Conservation (phyloP, 2,113 vertebrate genomes). For the Serinus canaria region DNA sequence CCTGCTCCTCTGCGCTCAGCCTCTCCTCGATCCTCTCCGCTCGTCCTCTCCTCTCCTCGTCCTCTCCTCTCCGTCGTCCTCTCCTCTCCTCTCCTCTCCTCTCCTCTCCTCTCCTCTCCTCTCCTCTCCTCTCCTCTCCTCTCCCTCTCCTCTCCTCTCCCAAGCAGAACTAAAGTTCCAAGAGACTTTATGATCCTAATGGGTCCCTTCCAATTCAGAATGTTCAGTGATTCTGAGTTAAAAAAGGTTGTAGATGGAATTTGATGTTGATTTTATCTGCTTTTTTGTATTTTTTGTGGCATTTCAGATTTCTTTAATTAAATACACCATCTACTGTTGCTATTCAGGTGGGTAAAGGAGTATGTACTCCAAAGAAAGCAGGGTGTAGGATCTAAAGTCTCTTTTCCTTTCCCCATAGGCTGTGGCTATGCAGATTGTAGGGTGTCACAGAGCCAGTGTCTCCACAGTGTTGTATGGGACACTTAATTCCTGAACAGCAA, state of each 20-base stretch:
- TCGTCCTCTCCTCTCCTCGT: neutral
- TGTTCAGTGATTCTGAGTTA: neutral
- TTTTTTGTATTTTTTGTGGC: neutral
- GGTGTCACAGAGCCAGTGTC: neutral
- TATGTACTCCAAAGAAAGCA: neutral
- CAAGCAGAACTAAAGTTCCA: neutral
- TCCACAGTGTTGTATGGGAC: neutral
- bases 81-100: neutral
- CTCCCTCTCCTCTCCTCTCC: neutral
- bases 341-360: neutral
- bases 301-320: neutral
- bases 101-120: neutral
- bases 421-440: slow-evolving; percentile 9
- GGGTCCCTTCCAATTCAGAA: neutral
- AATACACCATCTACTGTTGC: neutral
- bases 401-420: slow-evolving; percentile 29
- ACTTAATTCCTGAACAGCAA: neutral
- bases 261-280: neutral
- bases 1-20: neutral
- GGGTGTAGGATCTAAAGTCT: neutral
- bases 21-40: neutral
- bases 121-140: neutral
- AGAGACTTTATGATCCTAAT: neutral
- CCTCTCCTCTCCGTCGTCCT: neutral
- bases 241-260: neutral